Conservation (phyloP, 2,797 vertebrate genomes). For the Aeoliscus strigatus region DNA sequence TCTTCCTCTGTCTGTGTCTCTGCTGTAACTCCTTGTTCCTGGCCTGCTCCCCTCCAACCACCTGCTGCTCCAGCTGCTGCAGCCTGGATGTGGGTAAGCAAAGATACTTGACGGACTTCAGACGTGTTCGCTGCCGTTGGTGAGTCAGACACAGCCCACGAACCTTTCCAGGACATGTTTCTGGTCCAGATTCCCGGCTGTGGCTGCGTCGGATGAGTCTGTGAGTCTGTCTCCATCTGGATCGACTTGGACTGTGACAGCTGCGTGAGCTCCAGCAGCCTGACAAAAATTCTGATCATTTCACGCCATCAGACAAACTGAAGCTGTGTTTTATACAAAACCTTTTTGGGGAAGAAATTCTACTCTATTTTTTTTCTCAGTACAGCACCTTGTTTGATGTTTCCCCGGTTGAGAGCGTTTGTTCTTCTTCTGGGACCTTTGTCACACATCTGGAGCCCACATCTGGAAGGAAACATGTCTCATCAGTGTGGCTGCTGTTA, state of each 20-base stretch:
- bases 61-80: conserved; percentile 84
- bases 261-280: conserved; percentile 1
- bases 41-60: conserved; percentile 84
- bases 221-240: conserved; percentile 7
- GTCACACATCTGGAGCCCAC: conserved; percentile 16
- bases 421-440: no score
- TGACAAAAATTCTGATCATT: no score
- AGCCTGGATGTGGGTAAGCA: conserved; percentile 65
- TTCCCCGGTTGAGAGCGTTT: conserved; percentile 23
- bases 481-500: no score
- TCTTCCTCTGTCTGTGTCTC: conserved; percentile 72
- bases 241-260: conserved; percentile 3
- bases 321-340: no score
- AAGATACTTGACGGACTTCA: no score
- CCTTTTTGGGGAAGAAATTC: no score
- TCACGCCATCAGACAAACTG: no score
- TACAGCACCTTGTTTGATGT: conserved; percentile 30
- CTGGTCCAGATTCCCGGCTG: conserved; percentile 68
- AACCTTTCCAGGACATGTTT: conserved; percentile 84
- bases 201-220: conserved; percentile 12
- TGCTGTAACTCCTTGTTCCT: conserved; percentile 84
- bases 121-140: no score
- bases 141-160: no score
- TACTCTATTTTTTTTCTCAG: no score
- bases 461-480: no score